A percentile compares a stretch with the other conserved stretches of the same genome.
Evolutionary conservation across 2,113 vertebrate species (phyloP).

Genomic region (Corythornis madagascariensis): DNA sequence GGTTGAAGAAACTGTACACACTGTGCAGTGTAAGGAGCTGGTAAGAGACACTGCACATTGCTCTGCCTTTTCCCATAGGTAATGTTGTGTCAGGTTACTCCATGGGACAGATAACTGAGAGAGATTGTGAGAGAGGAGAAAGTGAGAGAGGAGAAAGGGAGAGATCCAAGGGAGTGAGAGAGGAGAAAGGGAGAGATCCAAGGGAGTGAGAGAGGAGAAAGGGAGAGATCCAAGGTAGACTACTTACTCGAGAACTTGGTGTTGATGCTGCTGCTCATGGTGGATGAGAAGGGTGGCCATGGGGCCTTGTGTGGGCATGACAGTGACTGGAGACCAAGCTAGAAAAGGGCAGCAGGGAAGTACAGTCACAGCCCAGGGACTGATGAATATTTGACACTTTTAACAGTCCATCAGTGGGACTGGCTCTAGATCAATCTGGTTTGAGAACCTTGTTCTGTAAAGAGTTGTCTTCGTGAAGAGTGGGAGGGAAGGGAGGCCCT

Average conservation of each 20-base stretch:
- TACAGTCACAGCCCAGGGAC: not conserved
- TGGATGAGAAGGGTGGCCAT: not conserved
- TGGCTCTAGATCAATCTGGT: not conserved
- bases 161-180: not conserved
- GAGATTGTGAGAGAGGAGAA: not conserved
- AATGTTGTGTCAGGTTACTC: not conserved
- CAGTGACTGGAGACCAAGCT: not conserved
- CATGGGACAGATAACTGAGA: not conserved
- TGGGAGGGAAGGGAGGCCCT: not conserved
- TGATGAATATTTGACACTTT: not conserved
- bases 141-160: not conserved
- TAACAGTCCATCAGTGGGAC: not conserved
- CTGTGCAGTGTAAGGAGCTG: not conserved
- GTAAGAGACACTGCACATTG: not conserved
- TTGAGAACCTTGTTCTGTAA: not conserved
- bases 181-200: not conserved
- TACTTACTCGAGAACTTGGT: not conserved
- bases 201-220: too few relatives aligned
- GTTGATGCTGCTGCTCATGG: not conserved
- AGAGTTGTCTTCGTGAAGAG: not conserved
- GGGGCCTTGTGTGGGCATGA: not conserved
- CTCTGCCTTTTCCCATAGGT: not conserved
- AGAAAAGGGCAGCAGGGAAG: not conserved
- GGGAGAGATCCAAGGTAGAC: not conserved
- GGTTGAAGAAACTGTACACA: not conserved